Base-by-base conservation (phyloP, 2,797 vertebrate genomes). In the Chloroceryle inda region DNA sequence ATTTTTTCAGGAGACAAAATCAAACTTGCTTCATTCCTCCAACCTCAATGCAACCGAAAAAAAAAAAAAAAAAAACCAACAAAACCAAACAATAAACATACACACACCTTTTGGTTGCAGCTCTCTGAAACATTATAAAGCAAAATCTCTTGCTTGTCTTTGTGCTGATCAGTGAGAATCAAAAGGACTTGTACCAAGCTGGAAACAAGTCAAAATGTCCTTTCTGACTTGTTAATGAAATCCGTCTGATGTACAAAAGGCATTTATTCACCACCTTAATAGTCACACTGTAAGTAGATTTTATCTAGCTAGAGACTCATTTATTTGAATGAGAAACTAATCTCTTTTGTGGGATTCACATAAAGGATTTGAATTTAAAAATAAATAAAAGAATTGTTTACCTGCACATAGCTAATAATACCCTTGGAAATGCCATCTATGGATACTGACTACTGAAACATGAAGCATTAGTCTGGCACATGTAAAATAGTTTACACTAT, bases 321-420 rank as follows among this genome's bases (percentile, higher is more conserved):
- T 96, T 77, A 96, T 94, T 97, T 96, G 94, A 94, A 95, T 94
- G 68, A 96, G 66, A 94, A 95, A 91, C 79, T 90, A 95, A 96
- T 97, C 80, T 94, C 45, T 96, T 90, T 94, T 86, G 44, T 77
- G 59, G 38, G 80, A 96, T 92, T 96, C 78, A 82, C 55, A 93
- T 22, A 94, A 85, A 91, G 84, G 78, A 62, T n/a, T 93, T 95
- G 83, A 95, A 69, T 53, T 88, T 79, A 88, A 94, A 97, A 94
- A 92, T 92, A 85, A 97, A 96, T 88, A 95, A 92, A 88, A 96
- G 37, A 95, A 93, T 82, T 86, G 75, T 73, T 95, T 97, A 92
- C 59, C 63, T 95, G 78, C 61, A 58, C 74, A 82, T 56, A 84
- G 69, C 67, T 87, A 94, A 89, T 84, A 96, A 90, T 53, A 94